Conservation (phyloP, 2,797 vertebrate genomes). For the Enteromius thamalakanensis region DNA sequence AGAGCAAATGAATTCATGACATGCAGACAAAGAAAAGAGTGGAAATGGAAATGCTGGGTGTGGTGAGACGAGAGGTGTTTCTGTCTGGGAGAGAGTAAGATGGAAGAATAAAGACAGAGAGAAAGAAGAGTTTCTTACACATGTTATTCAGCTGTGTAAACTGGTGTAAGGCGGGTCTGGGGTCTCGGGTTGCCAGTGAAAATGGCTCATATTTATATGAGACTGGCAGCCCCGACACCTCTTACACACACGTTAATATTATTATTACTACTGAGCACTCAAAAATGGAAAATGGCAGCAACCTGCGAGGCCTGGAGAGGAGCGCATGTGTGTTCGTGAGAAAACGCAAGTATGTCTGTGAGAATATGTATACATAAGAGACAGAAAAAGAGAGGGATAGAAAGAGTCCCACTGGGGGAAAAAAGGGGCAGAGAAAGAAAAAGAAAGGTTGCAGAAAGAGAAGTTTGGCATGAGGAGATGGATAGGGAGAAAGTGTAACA, state of each 20-base stretch:
- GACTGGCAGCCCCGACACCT: conserved; percentile 76
- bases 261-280: conserved; percentile 82
- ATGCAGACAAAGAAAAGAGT: conserved; percentile 42
- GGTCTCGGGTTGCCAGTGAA: conserved; percentile 80
- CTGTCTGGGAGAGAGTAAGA: conserved; percentile 46
- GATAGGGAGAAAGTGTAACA: conserved; percentile 73
- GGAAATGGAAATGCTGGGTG: conserved; percentile 40
- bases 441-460: conserved; percentile 61
- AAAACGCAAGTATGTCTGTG: conserved; percentile 66
- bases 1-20: conserved; percentile 24
- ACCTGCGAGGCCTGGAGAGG: conserved; percentile 79
- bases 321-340: conserved; percentile 58
- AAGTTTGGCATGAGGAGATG: conserved; percentile 34
- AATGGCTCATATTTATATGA: conserved; percentile 84
- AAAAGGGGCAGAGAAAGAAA: conserved; percentile 57
- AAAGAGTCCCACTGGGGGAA: conserved; percentile 48
- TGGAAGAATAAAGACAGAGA: conserved; percentile 40
- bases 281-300: conserved; percentile 85
- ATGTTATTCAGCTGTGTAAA: conserved; percentile 88
- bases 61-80: conserved; percentile 47
- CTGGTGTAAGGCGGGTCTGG: conserved; percentile 74
- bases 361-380: conserved; percentile 64
- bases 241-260: conserved; percentile 76
- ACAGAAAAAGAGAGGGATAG: conserved; percentile 60
- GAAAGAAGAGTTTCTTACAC: conserved; percentile 73